Conservation (phyloP, 2,113 vertebrate genomes). For the Silurus asotus region DNA sequence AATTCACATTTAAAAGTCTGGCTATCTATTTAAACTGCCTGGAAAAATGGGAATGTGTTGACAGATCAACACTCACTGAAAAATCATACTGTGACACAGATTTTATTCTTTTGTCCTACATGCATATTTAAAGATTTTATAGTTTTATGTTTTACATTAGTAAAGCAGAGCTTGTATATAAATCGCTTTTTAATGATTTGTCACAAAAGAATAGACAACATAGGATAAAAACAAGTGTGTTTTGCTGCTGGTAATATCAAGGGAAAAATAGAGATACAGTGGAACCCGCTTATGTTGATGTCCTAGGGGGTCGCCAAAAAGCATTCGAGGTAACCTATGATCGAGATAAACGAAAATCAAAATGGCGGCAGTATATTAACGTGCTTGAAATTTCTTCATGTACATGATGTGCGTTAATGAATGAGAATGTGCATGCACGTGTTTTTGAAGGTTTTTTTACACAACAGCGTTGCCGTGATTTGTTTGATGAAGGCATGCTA, state of each 20-base stretch:
- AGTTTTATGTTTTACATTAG: not conserved
- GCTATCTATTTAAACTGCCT: not conserved
- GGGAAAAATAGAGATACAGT: not conserved
- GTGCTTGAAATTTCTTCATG: too few species aligned
- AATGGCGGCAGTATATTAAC: too few species aligned
- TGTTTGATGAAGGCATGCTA: too few species aligned
- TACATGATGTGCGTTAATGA: too few species aligned
- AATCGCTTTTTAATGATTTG: not conserved
- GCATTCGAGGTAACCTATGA: too few species aligned
- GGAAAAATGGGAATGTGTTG: slow-evolving; percentile 33
- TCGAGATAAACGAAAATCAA: too few species aligned
- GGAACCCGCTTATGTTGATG: too few species aligned
- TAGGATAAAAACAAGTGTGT: not conserved
- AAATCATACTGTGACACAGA: not conserved
- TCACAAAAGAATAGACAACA: not conserved
- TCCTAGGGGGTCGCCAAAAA: too few species aligned
- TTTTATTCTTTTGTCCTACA: not conserved
- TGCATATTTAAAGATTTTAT: not conserved
- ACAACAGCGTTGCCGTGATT: too few species aligned
- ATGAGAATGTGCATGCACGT: too few species aligned
- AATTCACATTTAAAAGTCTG: not conserved
- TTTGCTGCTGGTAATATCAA: not conserved
- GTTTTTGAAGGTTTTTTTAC: too few species aligned
- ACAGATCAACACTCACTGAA: slow-evolving; percentile 28
- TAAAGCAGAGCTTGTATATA: not conserved